Percentiles rank a stretch among this genome's conserved stretches.
phyloP scores from a whole-genome alignment of 1,140 invertebrate genomes.

The Pseudomyrmex pallidus region DNA sequence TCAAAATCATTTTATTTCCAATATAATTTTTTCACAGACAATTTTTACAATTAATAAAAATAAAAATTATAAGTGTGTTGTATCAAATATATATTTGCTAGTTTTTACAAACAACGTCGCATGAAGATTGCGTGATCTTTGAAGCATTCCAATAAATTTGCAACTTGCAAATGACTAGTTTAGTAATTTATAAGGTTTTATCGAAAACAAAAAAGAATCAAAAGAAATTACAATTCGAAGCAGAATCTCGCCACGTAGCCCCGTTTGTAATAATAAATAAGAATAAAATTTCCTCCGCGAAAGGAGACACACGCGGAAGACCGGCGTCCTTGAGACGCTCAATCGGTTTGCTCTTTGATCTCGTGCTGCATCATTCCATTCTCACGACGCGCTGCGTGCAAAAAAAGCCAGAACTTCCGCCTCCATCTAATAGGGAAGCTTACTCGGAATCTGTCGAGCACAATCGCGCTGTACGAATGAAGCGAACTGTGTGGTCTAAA shows the following conservation, averaged over 20 bases:
- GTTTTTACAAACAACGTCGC: background rate
- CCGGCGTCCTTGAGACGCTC: background rate
- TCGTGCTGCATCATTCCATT: background rate
- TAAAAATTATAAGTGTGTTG: too few relatives aligned
- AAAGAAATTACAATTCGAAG: background rate
- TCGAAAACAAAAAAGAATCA: background rate
- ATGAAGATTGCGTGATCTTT: conserved; percentile 1
- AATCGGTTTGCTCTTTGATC: background rate
- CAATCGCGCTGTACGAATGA: background rate
- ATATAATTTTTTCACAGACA: background rate
- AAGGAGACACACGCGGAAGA: background rate
- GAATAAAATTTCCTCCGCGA: conserved; percentile 1
- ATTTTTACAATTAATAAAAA: background rate
- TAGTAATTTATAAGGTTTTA: conserved; percentile 7
- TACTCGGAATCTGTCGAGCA: background rate
- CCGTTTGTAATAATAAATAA: background rate
- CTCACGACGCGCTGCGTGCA: background rate
- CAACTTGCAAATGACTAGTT: background rate
- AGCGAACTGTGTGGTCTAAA: background rate
- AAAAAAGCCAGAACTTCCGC: background rate
- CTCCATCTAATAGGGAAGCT: background rate
- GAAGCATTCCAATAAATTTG: background rate
- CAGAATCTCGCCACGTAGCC: background rate
- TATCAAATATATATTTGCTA: background rate
- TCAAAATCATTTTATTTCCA: background rate